Conservation (phyloP, 2,113 vertebrate species). For the Salvelinus fontinalis region DNA sequence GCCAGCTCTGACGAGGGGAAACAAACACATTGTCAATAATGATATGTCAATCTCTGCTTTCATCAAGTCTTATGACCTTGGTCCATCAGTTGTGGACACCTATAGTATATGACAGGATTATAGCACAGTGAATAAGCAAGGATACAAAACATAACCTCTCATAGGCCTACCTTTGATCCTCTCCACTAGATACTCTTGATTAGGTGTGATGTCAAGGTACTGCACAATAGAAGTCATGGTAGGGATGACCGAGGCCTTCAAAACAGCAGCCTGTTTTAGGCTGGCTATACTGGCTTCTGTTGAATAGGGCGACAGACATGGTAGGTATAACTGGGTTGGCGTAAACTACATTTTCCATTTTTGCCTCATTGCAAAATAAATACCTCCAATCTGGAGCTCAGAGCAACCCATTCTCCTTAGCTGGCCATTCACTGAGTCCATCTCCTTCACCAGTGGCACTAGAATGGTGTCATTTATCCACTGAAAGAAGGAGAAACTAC, state of each 20-base stretch:
- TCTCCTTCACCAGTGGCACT: slow-evolving; percentile 89
- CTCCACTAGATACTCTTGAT: slow-evolving; percentile 94
- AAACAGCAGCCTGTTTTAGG: slow-evolving; percentile 90
- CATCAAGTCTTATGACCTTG: background rate
- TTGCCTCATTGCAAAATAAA: background rate
- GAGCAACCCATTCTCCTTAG: slow-evolving; percentile 93
- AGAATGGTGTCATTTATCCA: slow-evolving; percentile 98
- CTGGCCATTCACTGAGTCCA: slow-evolving; percentile 88
- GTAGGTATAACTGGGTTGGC: background rate
- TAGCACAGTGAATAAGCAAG: background rate
- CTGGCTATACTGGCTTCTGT: slow-evolving; percentile 94
- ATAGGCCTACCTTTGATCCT: slow-evolving; percentile 83
- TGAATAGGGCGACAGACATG: background rate
- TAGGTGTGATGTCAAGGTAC: slow-evolving; percentile 91
- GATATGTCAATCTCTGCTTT: background rate
- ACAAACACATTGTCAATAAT: background rate
- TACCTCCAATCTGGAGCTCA: slow-evolving; percentile 95
- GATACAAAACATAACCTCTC: background rate
- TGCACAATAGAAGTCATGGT: slow-evolving; percentile 89
- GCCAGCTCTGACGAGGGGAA: slow-evolving; percentile 81
- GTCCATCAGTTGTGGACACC: no score
- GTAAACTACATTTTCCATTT: background rate
- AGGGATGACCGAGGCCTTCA: slow-evolving; percentile 89
- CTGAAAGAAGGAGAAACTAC: slow-evolving; percentile 57
- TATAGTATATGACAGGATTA: no score